These are phyloP conservation scores for Pitangus sulphuratus DNA, from an alignment of 2,797 vertebrate genomes.

Conservation along the genomic window DNA sequence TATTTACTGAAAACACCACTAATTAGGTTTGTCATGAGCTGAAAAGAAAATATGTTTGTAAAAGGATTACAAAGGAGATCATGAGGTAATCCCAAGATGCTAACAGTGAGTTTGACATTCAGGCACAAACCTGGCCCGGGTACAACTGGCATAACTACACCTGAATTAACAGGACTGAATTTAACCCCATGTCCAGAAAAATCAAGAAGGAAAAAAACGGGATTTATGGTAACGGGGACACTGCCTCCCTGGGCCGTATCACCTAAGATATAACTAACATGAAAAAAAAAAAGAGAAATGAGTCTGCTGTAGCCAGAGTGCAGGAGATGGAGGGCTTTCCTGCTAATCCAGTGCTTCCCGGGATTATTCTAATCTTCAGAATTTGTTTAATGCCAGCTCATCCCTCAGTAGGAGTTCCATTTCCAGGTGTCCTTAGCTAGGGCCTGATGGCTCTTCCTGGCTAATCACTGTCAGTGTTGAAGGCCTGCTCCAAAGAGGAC, in stretches of 20 bases:
- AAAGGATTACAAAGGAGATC: slow-evolving; percentile 60
- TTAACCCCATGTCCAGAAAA: not conserved
- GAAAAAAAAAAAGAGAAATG: not conserved
- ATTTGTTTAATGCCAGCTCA: not conserved
- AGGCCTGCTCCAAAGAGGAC: not conserved
- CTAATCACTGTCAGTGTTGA: not conserved
- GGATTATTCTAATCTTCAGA: slow-evolving; percentile 32
- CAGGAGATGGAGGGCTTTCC: not conserved
- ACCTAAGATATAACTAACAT: not conserved
- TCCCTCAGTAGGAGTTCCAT: not conserved
- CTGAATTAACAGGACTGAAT: not conserved
- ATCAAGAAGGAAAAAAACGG: not conserved
- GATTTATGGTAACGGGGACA: not conserved
- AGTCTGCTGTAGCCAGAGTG: not conserved
- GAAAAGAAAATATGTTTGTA: slow-evolving; percentile 63
- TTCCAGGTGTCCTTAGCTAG: not conserved
- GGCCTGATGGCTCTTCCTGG: not conserved
- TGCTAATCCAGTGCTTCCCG: not conserved
- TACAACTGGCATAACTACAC: not conserved
- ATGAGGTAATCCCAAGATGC: slow-evolving; percentile 54
- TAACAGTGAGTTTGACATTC: slow-evolving; percentile 35
- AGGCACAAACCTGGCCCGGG: not conserved
- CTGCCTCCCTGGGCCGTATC: not conserved
- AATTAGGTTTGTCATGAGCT: slow-evolving; percentile 51
- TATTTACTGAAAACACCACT: slow-evolving; percentile 53